Evolutionary conservation across 2,797 vertebrate species (phyloP).

Genomic region (Cryptoblepharus egeriae): DNA sequence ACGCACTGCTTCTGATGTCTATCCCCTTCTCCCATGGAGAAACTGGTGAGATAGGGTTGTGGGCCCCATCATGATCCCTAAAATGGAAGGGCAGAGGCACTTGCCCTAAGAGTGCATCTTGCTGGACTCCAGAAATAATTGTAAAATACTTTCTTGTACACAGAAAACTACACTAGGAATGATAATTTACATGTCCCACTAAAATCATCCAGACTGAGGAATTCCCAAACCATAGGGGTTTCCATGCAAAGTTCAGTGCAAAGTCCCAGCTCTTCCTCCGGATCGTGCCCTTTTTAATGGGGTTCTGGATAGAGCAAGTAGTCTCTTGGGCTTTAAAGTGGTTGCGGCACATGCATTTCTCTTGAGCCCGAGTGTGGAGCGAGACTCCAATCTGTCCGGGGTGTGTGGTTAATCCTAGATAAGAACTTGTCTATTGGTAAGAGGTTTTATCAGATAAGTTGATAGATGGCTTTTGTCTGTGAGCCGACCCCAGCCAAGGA

Average conservation of each 20-base stretch:
- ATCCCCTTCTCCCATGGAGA: background rate
- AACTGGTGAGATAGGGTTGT: too few species aligned
- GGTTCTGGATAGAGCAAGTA: background rate
- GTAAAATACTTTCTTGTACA: too few species aligned
- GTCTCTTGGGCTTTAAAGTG: constrained; percentile 23
- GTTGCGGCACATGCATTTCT: constrained; percentile 34
- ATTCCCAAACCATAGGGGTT: background rate
- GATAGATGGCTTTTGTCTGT: constrained; percentile 79
- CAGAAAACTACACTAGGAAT: background rate
- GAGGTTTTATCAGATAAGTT: constrained; percentile 71
- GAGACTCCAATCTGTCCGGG: background rate
- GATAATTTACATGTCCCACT: background rate
- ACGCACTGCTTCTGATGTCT: background rate
- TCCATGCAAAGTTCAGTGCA: background rate
- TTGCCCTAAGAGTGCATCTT: background rate
- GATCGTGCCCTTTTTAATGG: background rate
- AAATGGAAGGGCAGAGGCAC: background rate
- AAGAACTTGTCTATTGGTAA: constrained; percentile 67
- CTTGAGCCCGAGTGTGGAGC: accelerated
- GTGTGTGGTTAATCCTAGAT: constrained; percentile 58
- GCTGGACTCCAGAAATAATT: too few species aligned
- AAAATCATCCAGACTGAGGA: background rate
- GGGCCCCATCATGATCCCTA: background rate
- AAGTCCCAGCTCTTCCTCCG: background rate
- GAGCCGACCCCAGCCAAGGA: constrained; percentile 37